phyloP scores from a whole-genome alignment of 2,113 vertebrate species.

The Parus major region DNA sequence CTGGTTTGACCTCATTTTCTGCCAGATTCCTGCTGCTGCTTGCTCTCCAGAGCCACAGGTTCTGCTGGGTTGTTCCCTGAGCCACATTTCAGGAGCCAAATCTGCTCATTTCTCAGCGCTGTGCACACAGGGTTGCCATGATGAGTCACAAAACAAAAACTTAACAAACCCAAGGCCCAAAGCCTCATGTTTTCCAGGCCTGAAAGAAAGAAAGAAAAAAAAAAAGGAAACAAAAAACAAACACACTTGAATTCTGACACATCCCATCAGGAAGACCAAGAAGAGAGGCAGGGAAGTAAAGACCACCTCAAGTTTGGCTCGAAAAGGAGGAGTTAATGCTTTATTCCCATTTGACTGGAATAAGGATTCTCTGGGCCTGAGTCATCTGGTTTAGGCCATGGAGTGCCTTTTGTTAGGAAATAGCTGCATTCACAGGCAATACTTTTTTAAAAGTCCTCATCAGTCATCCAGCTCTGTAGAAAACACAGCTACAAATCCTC shows the following conservation, averaged over 20 bases:
- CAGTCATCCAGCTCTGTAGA: not conserved
- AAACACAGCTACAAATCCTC: not conserved
- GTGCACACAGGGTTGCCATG: fast-evolving
- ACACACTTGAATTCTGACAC: not conserved
- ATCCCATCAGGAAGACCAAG: not conserved
- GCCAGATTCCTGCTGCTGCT: not conserved
- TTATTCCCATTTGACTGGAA: not conserved
- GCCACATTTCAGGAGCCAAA: not conserved
- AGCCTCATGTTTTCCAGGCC: not conserved
- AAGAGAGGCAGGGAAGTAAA: not conserved
- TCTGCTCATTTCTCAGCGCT: not conserved
- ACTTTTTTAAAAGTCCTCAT: not conserved
- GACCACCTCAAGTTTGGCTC: not conserved
- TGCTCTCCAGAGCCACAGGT: not conserved
- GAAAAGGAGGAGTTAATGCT: not conserved
- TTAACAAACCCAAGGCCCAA: not conserved
- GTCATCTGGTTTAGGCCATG: not conserved
- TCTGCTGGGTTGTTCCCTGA: not conserved
- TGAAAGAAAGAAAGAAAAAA: not conserved
- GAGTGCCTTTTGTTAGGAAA: not conserved
- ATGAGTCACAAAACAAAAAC: not conserved
- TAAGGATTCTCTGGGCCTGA: not conserved
- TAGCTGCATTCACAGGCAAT: not conserved
- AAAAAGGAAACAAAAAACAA: not conserved
- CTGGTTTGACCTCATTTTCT: not conserved